A percentile compares a stretch with the other conserved stretches of the same genome.
Conservation (phyloP, 1,140 invertebrate genomes). For the Drosophila suzukii region DNA sequence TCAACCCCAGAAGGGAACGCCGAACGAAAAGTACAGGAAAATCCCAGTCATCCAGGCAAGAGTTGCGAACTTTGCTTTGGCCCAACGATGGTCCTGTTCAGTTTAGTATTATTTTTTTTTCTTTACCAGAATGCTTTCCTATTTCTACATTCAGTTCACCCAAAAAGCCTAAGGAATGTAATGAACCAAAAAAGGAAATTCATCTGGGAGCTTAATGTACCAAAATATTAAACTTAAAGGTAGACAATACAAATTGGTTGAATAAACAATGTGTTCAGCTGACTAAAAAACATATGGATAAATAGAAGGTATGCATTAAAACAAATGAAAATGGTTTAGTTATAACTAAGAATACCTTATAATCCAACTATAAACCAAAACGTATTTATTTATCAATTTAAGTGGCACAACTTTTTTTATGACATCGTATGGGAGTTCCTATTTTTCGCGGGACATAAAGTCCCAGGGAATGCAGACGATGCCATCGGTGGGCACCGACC, state of each 20-base stretch:
- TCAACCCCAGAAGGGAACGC: constrained; percentile 33
- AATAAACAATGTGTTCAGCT: constrained; percentile 1
- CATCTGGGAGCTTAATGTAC: constrained; percentile 2
- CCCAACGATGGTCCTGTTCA: not conserved
- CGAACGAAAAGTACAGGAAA: constrained; percentile 11
- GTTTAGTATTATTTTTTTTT: not conserved
- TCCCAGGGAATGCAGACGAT: constrained; percentile 97
- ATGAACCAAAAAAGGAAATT: constrained; percentile 9
- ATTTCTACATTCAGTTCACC: constrained; percentile 1
- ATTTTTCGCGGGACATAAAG: constrained; percentile 85
- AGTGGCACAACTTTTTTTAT: no score
- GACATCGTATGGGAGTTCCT: not conserved
- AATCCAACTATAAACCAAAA: not conserved
- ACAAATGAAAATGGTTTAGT: no score
- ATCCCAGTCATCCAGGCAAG: constrained; percentile 15
- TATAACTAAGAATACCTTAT: no score
- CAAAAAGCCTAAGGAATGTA: constrained; percentile 5
- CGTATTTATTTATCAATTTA: constrained; percentile 10
- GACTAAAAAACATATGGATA: not conserved
- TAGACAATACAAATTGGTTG: not conserved
- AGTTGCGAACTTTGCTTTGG: constrained; percentile 20
- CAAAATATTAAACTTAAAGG: not conserved
- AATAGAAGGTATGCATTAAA: no score
- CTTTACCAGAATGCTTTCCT: not conserved
- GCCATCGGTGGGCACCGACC: constrained; percentile 88